These are phyloP conservation scores for Halictus ligatus DNA, from an alignment of 2,888 invertebrate genomes.

Conservation along the genomic window DNA sequence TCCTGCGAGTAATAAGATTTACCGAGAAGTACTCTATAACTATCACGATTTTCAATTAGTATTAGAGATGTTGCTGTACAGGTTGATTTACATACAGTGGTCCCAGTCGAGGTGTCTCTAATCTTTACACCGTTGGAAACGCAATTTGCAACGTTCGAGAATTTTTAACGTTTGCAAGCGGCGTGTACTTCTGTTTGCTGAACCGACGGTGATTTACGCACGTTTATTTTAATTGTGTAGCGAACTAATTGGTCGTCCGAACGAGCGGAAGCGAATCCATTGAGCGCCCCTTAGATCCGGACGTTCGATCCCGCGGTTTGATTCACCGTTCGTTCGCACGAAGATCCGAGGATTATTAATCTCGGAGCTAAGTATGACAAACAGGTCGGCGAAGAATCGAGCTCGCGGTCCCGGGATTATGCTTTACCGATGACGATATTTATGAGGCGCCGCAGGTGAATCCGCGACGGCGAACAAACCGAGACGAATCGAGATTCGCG, in stretches of 20 bases:
- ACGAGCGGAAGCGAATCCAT: neutral
- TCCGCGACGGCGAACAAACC: neutral
- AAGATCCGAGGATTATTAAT: conserved; percentile 38
- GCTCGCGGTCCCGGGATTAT: conserved; percentile 25
- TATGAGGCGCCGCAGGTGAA: conserved; percentile 35
- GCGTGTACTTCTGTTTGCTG: too few species aligned
- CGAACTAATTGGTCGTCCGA: neutral
- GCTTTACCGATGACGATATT: conserved; percentile 52
- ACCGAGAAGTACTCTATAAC: neutral
- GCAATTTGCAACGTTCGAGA: too few species aligned
- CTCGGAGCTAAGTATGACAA: conserved; percentile 45
- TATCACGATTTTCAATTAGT: neutral
- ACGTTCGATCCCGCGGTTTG: neutral
- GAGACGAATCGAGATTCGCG: conserved; percentile 28
- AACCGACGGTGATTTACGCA: too few species aligned
- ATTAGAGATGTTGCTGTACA: neutral
- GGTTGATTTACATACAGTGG: too few species aligned
- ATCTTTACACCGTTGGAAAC: too few species aligned
- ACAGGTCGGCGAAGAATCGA: conserved; percentile 14
- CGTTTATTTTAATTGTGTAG: too few species aligned
- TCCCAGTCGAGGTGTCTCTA: too few species aligned
- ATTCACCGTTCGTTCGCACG: conserved; percentile 30
- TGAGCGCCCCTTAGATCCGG: too few species aligned
- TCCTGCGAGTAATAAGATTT: neutral
- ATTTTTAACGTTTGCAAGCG: too few species aligned